A percentile compares a stretch with the other conserved stretches of the same genome.
These are phyloP conservation scores for Protosalanx chinensis DNA, from an alignment of 2,797 vertebrate genomes.

Conservation along the genomic window DNA sequence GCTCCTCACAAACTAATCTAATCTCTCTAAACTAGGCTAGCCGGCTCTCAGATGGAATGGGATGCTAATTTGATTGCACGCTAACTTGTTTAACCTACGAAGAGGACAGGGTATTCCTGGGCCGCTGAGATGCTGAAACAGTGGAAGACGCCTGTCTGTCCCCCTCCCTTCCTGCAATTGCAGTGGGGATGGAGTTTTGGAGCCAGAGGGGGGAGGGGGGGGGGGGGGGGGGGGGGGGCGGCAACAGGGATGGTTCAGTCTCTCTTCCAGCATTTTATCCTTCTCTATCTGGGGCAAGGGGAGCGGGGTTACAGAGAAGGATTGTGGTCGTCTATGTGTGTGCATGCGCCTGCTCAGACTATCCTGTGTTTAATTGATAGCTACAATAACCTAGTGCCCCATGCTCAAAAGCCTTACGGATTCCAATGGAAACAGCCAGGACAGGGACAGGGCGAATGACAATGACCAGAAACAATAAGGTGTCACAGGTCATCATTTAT, in stretches of 20 bases:
- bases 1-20: constrained; percentile 15
- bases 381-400: constrained; percentile 19
- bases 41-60: constrained; percentile 18
- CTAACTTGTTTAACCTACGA: constrained; percentile 32
- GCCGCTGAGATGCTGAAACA: constrained; percentile 8
- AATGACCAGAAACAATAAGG: constrained; percentile 46
- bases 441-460: constrained; percentile 21
- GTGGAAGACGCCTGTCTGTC: constrained; percentile 4
- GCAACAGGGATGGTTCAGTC: constrained; percentile 1
- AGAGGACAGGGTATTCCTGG: constrained; percentile 22
- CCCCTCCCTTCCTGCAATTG: constrained; percentile 22
- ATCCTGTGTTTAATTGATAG: constrained; percentile 28
- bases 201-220: constrained; percentile 6
- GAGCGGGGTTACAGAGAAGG: constrained; percentile 13
- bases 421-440: constrained; percentile 19
- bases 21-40: background rate
- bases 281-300: constrained; percentile 41
- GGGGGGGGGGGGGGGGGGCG: constrained; percentile 22
- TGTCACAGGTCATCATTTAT: constrained; percentile 61
- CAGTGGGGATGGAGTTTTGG: constrained; percentile 20
- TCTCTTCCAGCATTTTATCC: constrained; percentile 6
- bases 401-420: constrained; percentile 15
- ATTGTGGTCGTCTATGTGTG: constrained; percentile 18
- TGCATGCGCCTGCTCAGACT: background rate
- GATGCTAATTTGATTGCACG: constrained; percentile 25